Evolutionary conservation across 2,797 vertebrate genomes (phyloP).

Genomic region (Pangasius mekongensis): DNA sequence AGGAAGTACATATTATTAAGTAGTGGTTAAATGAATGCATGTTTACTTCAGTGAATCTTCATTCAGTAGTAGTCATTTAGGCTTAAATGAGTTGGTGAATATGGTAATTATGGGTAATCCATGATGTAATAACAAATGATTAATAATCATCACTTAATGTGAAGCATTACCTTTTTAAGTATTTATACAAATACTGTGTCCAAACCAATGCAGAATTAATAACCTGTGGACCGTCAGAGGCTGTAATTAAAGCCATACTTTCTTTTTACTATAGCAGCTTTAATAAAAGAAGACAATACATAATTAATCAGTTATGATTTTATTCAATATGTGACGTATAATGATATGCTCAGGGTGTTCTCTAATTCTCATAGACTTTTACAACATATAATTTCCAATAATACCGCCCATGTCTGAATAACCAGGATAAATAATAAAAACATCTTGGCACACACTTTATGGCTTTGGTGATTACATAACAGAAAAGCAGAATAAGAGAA

Average conservation of each 20-base stretch:
- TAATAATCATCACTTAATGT: neutral
- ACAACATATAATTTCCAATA: neutral
- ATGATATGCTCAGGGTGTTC: neutral
- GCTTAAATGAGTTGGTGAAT: neutral
- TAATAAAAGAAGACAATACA: neutral
- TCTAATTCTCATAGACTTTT: neutral
- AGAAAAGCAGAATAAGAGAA: neutral
- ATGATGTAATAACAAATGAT: neutral
- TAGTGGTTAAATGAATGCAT: neutral
- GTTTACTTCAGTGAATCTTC: neutral
- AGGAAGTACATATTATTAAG: neutral
- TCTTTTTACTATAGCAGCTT: neutral
- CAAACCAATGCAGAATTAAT: neutral
- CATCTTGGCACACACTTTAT: neutral
- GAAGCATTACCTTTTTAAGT: neutral
- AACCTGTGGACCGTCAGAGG: neutral
- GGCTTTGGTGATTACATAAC: neutral
- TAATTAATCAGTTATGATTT: constrained; percentile 11
- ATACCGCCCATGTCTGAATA: neutral
- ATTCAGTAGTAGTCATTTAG: neutral
- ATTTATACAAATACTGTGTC: neutral
- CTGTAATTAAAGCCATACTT: neutral
- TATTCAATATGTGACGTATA: neutral
- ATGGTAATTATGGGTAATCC: neutral
- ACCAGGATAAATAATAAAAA: constrained; percentile 1